These are phyloP conservation scores for Elgaria multicarinata DNA, from an alignment of 2,113 vertebrate genomes.

Conservation along the genomic window DNA sequence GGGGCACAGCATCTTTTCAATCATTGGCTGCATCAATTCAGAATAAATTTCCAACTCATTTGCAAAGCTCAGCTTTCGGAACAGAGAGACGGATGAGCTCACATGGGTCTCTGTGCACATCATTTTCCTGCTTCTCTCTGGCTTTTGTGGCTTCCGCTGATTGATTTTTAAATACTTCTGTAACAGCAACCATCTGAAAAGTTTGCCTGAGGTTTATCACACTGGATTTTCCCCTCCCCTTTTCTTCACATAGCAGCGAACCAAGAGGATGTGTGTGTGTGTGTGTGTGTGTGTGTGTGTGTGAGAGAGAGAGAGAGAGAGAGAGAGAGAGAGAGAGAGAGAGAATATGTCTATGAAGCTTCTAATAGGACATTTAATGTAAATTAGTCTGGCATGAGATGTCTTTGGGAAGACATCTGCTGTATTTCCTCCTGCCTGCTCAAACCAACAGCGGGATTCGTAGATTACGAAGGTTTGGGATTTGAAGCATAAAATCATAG, in stretches of 20 bases:
- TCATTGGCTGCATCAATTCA: slow-evolving; percentile 53
- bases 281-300: neutral
- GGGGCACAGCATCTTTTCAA: slow-evolving; percentile 51
- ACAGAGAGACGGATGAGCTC: slow-evolving; percentile 21
- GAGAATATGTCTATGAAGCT: slow-evolving; percentile 24
- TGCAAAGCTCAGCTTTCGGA: slow-evolving; percentile 53
- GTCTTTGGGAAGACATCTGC: neutral
- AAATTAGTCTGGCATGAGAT: neutral
- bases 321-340: too few species aligned
- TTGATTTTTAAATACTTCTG: slow-evolving; percentile 35
- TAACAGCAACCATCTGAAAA: slow-evolving; percentile 10
- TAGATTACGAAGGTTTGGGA: rapidly evolving
- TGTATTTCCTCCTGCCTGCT: neutral
- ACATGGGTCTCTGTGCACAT: slow-evolving; percentile 25
- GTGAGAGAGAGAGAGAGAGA: too few species aligned
- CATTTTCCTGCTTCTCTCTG: neutral
- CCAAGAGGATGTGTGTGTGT: slow-evolving; percentile 10
- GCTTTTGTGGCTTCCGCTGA: slow-evolving; percentile 34
- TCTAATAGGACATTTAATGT: slow-evolving; percentile 25
- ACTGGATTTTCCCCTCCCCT: slow-evolving; percentile 24
- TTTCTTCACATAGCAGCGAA: slow-evolving; percentile 17
- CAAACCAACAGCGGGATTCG: rapidly evolving
- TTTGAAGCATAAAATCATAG: too few species aligned
- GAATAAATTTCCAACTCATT: slow-evolving; percentile 65
- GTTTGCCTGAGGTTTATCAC: slow-evolving; percentile 34